phyloP scores from a whole-genome alignment of 92 coral and sea anemone species.

The Zoanthus sociatus region DNA sequence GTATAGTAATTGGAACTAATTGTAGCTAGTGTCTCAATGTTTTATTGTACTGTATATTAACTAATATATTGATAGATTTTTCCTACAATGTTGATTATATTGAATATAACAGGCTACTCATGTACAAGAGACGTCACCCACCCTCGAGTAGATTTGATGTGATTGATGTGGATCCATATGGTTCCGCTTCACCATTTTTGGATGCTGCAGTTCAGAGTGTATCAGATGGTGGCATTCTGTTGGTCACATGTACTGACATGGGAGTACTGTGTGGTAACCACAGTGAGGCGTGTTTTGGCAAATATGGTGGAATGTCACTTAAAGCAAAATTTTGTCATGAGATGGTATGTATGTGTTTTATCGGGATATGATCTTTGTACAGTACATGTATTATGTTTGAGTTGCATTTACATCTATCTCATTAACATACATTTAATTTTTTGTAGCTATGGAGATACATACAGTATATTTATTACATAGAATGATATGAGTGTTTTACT shows the following conservation, averaged over 20 bases:
- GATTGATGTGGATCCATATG: slow-evolving; percentile 97
- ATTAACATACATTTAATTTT: too few species aligned
- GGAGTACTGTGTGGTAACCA: slow-evolving; percentile 99
- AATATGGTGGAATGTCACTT: slow-evolving; percentile 96
- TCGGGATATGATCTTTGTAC: not conserved
- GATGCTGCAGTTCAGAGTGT: slow-evolving; percentile 97
- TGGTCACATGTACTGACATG: slow-evolving; percentile 98
- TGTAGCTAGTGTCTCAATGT: too few species aligned
- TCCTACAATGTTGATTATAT: not conserved
- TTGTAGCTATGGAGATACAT: too few species aligned
- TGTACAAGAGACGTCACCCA: slow-evolving; percentile 91
- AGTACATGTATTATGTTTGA: not conserved
- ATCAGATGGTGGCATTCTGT: slow-evolving; percentile 91
- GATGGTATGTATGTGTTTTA: slow-evolving; percentile 68
- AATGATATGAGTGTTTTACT: too few species aligned
- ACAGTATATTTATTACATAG: too few species aligned
- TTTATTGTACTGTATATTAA: too few species aligned
- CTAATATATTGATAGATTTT: too few species aligned
- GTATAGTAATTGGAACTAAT: too few species aligned
- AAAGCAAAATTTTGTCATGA: slow-evolving; percentile 98
- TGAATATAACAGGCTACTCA: slow-evolving; percentile 64
- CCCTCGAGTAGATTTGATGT: slow-evolving; percentile 80
- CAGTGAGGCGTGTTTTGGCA: slow-evolving; percentile 98
- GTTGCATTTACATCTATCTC: too few species aligned
- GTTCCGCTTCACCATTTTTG: slow-evolving; percentile 91